Evolutionary conservation across 2,113 vertebrate genomes (phyloP).

Genomic region (human (Homo sapiens)): DNA sequence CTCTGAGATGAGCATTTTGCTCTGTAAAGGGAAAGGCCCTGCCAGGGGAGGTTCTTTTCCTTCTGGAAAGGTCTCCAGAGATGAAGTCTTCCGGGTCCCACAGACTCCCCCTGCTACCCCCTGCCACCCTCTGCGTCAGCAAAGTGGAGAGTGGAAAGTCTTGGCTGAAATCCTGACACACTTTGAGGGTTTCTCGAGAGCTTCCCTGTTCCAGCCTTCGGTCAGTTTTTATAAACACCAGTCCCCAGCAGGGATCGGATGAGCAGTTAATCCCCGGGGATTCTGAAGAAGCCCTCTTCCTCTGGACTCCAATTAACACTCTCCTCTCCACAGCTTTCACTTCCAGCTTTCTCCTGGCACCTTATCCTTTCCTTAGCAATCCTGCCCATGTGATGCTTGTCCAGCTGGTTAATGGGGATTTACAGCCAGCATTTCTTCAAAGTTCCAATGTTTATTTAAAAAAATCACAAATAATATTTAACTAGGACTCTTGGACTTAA

Average conservation of each 20-base stretch:
- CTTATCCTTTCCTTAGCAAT: not conserved
- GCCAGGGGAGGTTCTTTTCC: not conserved
- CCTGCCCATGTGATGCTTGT: not conserved
- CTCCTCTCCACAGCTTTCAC: not conserved
- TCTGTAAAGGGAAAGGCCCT: not conserved
- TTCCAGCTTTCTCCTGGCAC: not conserved
- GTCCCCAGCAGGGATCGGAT: not conserved
- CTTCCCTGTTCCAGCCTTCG: not conserved
- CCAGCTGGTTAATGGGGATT: not conserved
- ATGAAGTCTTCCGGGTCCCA: not conserved
- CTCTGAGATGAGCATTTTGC: not conserved
- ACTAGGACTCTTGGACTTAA: not conserved
- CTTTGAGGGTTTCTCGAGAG: constrained; percentile 48
- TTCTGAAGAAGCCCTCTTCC: not conserved
- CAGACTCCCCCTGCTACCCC: not conserved
- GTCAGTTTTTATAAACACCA: constrained; percentile 42
- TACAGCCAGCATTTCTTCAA: not conserved
- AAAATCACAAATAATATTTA: not conserved
- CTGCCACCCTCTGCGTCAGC: constrained; percentile 27
- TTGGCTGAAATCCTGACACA: constrained; percentile 16
- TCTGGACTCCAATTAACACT: not conserved
- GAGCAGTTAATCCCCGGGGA: not conserved
- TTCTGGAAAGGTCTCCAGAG: constrained; percentile 40
- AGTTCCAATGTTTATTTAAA: not conserved
- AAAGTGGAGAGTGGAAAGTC: not conserved